phyloP scores from a whole-genome alignment of 2,113 vertebrate species.

The Scomber japonicus region DNA sequence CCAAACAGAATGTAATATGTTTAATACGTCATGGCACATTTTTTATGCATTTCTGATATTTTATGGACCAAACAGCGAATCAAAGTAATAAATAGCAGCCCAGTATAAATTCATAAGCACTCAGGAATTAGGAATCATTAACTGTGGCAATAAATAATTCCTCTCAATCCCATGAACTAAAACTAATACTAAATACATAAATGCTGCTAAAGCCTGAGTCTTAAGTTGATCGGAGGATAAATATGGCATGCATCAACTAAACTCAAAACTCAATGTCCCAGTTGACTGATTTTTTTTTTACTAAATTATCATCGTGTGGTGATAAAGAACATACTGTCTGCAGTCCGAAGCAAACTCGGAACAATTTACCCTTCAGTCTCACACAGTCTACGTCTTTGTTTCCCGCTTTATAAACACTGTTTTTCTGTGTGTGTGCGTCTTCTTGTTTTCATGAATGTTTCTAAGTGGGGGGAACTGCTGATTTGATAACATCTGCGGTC shows the following conservation, averaged over 20 bases:
- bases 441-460: slow-evolving; percentile 11
- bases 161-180: neutral
- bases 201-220: neutral
- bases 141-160: too few relatives aligned
- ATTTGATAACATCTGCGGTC: slow-evolving; percentile 65
- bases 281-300: neutral
- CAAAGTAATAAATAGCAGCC: too few relatives aligned
- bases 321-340: neutral
- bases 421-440: slow-evolving; percentile 13
- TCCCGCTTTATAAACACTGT: too few relatives aligned
- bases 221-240: neutral
- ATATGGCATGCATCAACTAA: neutral
- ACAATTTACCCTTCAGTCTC: neutral
- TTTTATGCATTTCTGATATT: too few relatives aligned
- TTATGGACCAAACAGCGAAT: too few relatives aligned
- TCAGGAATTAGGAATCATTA: too few relatives aligned
- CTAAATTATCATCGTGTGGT: neutral
- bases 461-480: slow-evolving; percentile 63
- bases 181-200: too few relatives aligned
- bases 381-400: slow-evolving; percentile 35
- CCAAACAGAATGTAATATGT: too few relatives aligned
- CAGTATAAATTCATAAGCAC: too few relatives aligned
- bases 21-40: too few relatives aligned
- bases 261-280: neutral
- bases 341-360: slow-evolving; percentile 6